A percentile compares a stretch with the other conserved stretches of the same genome.
phyloP scores from a whole-genome alignment of 1,140 invertebrate species.

The Berghia stephanieae region DNA sequence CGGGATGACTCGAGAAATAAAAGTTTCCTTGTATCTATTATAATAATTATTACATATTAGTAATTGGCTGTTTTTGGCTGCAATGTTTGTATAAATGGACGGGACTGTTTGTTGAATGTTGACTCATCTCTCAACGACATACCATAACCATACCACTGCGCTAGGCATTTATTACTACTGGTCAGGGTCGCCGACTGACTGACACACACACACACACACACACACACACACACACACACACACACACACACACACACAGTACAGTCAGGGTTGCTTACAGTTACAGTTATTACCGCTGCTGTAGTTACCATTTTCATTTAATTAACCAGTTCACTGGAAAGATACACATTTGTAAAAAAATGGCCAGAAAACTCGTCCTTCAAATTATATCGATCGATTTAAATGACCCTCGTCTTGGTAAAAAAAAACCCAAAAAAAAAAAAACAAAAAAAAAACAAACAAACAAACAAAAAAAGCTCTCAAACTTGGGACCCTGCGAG shows the following conservation, averaged over 20 bases:
- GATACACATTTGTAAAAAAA: not conserved
- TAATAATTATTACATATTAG: not conserved
- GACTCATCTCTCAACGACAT: not conserved
- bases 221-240: constrained; percentile 15
- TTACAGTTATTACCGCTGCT: not conserved
- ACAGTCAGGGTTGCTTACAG: not conserved
- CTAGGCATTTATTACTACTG: not conserved
- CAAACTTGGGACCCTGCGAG: too few relatives aligned
- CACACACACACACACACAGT: constrained; percentile 12
- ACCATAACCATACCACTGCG: not conserved
- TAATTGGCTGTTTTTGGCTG: not conserved
- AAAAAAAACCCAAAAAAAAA: too few relatives aligned
- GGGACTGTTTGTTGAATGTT: not conserved
- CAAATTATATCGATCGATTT: too few relatives aligned
- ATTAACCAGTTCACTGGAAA: not conserved
- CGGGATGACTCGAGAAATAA: too few relatives aligned
- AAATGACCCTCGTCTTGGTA: too few relatives aligned
- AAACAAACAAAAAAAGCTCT: too few relatives aligned
- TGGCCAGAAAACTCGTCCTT: too few relatives aligned
- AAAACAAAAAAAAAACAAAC: too few relatives aligned
- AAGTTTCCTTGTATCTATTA: not conserved
- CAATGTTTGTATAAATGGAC: not conserved
- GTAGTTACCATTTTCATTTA: not conserved
- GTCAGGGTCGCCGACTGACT: too few relatives aligned
- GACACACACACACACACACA: constrained; percentile 21